Base-by-base conservation (phyloP, 2,113 vertebrate species). In the Corydoras sp. region DNA sequence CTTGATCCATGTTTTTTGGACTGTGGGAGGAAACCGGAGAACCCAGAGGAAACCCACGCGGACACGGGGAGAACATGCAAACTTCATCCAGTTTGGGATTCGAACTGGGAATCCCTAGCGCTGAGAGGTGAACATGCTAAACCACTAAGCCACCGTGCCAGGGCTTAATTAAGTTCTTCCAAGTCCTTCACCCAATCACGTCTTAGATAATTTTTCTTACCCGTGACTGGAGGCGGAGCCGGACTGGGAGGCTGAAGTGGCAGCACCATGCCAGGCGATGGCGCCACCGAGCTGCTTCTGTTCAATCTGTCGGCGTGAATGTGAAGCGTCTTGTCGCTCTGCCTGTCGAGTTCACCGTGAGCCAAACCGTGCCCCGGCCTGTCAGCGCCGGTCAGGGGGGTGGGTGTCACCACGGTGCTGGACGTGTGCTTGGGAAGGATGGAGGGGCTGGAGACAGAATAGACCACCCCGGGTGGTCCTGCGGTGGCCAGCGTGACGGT, bases 361-460 rank as follows among this genome's bases (percentile, higher is more conserved):
- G 35, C 35, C 35, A 43, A 24, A 24, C 18, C 10, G 32, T 73
- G 74, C 58, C 56, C 43, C 18, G 65, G 76, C 61, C 73, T 62
- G 43, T 76, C 73, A 24, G 76, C 3, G 72, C 18, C 62, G 51
- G 61, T 59, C 29, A 58, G 58, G 24, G 72, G 61, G 9, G 62
- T 10, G 5, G 67, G 10, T 43, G 76, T 65, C 56, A 82, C 62
- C 3, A 83, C 74, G 32, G 71, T 53, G 29, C 76, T 58, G n/a
- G 83, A 62, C 10, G 81, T 81, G 82, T 89, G 80, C 71, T 89
- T 94, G 72, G 92, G 89, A 83, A 93, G 85, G 74, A 93, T 87
- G 56, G 86, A 85, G 2, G 78, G 86, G 81, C 89, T 87, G 12
- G 93, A 93, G 80, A 94, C 91, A 0, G 92, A 92, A 72, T 94